Evolutionary conservation across 2,797 vertebrate genomes (phyloP), one percentile per base, ranked within the genome.

Genomic region (Anas acuta): DNA sequence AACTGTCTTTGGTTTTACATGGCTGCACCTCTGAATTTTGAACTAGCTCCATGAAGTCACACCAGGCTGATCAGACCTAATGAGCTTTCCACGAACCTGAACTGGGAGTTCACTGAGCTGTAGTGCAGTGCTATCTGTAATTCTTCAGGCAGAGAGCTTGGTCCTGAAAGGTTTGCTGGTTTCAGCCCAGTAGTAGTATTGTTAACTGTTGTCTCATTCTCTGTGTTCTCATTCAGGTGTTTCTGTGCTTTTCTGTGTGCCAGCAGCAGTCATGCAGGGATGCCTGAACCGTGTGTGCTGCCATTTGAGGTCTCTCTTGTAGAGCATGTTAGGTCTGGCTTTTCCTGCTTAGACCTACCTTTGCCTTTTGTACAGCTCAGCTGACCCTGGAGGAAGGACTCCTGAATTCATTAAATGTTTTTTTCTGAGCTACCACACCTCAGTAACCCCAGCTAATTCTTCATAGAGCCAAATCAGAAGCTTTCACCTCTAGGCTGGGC

Each of bases 231-330:
- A 1, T 54, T 67, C 11, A 23, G 12, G 26, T 90, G 41, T 70
- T 64, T 35, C 65, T 84, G 8, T 88, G 57, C 58, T 53, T 71
- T 56, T 22, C 53, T n/a, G 32, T 77, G 41, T 70, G 64, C 23
- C 17, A 69, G 43, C 26, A 83, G 13, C 11, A 25, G 18, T 15
- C 10, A 1, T 45, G 19, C n/a, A 66, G 60, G 60, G 47, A 47
- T 28, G 15, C 25, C 37, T 56, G 33, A 73, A 3, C 28, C 23
- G 13, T 62, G 28, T 41, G 15, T 51, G 43, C 20, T 33, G 11
- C 17, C 0, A 0, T 61, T n/a, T 43, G 35, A 65, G 62, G 11
- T 71, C 47, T 39, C 43, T 71, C 26, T 60, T 2, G 0, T 12
- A 16, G 53, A 77, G 23, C 18, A 3, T 10, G 7, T 60, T 53